Conservation (phyloP, 2,797 vertebrate genomes). For the Delichon dasypus region DNA sequence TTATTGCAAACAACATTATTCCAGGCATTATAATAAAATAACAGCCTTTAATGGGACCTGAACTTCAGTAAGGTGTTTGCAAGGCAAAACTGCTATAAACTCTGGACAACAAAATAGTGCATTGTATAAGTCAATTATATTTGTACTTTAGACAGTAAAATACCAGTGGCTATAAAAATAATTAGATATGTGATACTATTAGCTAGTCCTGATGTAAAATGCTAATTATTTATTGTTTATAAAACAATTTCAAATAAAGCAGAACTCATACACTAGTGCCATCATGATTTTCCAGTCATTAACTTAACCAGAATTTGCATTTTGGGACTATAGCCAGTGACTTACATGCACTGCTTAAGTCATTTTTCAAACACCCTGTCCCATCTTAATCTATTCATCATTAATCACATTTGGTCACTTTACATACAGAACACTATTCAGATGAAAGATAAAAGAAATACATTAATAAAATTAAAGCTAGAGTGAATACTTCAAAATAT, state of each 20-base stretch:
- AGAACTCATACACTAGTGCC: conserved; percentile 68
- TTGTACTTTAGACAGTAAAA: conserved; percentile 26
- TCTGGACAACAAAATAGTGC: not conserved
- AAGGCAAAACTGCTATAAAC: not conserved
- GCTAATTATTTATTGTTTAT: conserved; percentile 83
- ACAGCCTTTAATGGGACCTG: conserved; percentile 30
- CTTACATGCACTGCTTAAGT: conserved; percentile 79
- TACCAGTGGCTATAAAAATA: conserved; percentile 42
- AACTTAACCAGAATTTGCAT: conserved; percentile 83
- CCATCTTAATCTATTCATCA: conserved; percentile 82
- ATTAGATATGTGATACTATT: conserved; percentile 42
- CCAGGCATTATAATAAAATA: conserved; percentile 43
- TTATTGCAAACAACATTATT: conserved; percentile 34
- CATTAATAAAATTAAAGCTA: conserved; percentile 79
- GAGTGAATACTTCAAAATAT: conserved; percentile 74
- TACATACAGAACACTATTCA: conserved; percentile 81
- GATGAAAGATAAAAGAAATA: conserved; percentile 82
- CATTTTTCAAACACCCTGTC: conserved; percentile 84
- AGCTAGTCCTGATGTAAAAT: conserved; percentile 63
- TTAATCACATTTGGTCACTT: conserved; percentile 84
- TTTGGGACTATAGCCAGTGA: conserved; percentile 82
- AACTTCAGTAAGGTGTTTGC: conserved; percentile 21
- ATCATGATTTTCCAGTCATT: conserved; percentile 82
- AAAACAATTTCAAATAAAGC: conserved; percentile 76
- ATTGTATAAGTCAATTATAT: not conserved